Evolutionary conservation across 2,113 vertebrate genomes (phyloP), one percentile per base, ranked within the genome.

Genomic region (Seriola aureovittata): DNA sequence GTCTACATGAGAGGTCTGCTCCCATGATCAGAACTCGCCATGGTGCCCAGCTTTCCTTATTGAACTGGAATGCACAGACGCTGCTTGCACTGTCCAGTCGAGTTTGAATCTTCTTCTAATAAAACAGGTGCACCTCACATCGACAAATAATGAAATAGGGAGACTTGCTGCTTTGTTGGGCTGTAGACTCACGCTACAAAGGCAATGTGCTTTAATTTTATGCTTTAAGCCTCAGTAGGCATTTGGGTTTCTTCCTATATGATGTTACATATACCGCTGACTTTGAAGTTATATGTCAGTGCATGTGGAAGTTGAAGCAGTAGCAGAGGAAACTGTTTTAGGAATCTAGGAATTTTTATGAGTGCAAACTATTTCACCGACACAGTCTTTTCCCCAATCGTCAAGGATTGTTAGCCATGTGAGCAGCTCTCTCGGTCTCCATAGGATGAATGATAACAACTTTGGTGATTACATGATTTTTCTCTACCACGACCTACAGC

Each of bases 61-160:
- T 63, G 64, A 62, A 58, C 65, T 77, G 85, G 86, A 91, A 90
- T 89, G 80, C 36, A 12, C 42, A 16, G 19, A 67, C 44, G 34
- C 71, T 7, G 67, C 75, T 77, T 13, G 32, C 59, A 4, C 67
- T 62, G 82, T 87, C 85, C 38, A 1, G 50, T 77, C 62, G 52
- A 1, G 21, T 84, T 77, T 71, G 65, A 42, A 65, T 87, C 65
- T 12, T 80, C 67, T 86, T 87, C 77, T 88, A 78, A 87, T 44
- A 84, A 88, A 80, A 70, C 85, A 88, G 80, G 80, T 90, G 84
- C 21, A 1, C 77, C 60, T 79, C 66, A 52, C 83, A 71, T 50
- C 75, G 29, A 52, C 78, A 64, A 85, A 81, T 63, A 68, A 71
- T 67, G 57, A 80, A 77, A 81, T 12, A 12, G 70, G 1, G 11